Evolutionary conservation across 1,140 invertebrate species (phyloP).

Genomic region (Platorchestia sp.): DNA sequence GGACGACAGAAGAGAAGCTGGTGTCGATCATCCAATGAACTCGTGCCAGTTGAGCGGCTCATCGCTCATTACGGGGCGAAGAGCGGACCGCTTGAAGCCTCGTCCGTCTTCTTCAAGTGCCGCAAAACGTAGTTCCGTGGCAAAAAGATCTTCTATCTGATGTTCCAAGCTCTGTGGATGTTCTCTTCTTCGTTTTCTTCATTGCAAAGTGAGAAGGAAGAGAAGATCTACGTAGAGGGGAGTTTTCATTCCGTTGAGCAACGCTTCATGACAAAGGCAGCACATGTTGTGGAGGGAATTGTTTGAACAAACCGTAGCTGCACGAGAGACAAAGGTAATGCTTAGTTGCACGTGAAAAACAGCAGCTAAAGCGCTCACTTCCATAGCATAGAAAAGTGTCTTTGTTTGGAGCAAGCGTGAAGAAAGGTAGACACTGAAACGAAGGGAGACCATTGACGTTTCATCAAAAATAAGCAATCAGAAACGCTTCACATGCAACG

Average conservation of each 20-base stretch:
- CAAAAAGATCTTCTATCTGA: conserved; percentile 30
- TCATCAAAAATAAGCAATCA: neutral
- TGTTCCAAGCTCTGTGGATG: conserved; percentile 24
- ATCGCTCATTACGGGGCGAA: neutral
- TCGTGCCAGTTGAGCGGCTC: neutral
- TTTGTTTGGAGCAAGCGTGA: neutral
- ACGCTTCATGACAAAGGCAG: neutral
- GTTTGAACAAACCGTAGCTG: neutral
- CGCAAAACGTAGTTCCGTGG: conserved; percentile 20
- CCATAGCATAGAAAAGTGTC: neutral
- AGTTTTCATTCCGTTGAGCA: neutral
- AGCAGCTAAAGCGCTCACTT: neutral
- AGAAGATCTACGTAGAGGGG: neutral
- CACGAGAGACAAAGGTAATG: neutral
- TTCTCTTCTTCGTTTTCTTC: neutral
- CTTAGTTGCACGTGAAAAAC: neutral
- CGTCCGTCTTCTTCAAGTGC: conserved; percentile 41
- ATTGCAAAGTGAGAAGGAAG: neutral
- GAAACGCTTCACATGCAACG: neutral
- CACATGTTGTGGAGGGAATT: neutral
- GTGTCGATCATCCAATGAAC: conserved; percentile 23
- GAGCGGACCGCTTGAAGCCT: neutral
- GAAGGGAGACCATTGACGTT: neutral
- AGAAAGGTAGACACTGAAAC: neutral
- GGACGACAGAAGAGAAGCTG: neutral